Percentiles rank a stretch among this genome's conserved stretches.
These are phyloP conservation scores for Sinocyclocheilus grahami DNA, from an alignment of 2,113 vertebrate genomes.

Conservation along the genomic window DNA sequence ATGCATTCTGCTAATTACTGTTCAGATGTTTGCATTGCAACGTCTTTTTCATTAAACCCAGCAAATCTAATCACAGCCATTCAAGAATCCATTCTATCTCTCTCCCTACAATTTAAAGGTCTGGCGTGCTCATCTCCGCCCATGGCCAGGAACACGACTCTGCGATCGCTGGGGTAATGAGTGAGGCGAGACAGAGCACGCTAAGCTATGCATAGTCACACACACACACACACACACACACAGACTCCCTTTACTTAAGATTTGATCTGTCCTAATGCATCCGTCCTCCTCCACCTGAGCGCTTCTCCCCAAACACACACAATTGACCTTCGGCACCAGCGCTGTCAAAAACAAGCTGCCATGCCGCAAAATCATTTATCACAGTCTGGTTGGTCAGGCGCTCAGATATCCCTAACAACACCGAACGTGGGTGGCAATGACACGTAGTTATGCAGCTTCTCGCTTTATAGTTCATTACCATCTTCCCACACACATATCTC, in stretches of 20 bases:
- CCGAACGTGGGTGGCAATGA: neutral
- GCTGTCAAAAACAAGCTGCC: constrained; percentile 46
- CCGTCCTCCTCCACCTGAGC: constrained; percentile 29
- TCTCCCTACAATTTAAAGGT: constrained; percentile 11
- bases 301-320: constrained; percentile 38
- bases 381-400: constrained; percentile 43
- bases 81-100: neutral
- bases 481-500: constrained; percentile 19
- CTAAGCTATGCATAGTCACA: constrained; percentile 71
- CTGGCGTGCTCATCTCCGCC: constrained; percentile 46
- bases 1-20: neutral
- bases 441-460: constrained; percentile 36
- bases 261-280: constrained; percentile 38
- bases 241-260: constrained; percentile 29
- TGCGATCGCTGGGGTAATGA: constrained; percentile 52
- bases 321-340: constrained; percentile 46
- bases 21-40: neutral
- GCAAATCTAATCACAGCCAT: constrained; percentile 13
- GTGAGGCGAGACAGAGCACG: constrained; percentile 34
- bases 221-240: constrained; percentile 57
- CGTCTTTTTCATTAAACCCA: neutral
- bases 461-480: constrained; percentile 22
- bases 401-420: constrained; percentile 29
- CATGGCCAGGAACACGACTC: constrained; percentile 26
- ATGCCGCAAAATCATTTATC: constrained; percentile 46